Conservation (phyloP, 2,113 vertebrate genomes). For the Gnathonemus echidnorhynchus region DNA sequence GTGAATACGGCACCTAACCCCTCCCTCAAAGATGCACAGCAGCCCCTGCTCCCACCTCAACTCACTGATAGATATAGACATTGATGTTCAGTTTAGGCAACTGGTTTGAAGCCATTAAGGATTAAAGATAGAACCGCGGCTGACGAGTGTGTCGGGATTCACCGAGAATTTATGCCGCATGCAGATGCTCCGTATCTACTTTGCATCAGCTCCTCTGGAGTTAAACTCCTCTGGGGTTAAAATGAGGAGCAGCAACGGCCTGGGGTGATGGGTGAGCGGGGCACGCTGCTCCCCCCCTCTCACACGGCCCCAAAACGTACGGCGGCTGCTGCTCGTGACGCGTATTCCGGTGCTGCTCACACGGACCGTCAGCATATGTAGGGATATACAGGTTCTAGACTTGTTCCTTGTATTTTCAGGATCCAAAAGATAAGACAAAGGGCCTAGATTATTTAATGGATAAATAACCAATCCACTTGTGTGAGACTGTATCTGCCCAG, state of each 20-base stretch:
- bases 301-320: background rate
- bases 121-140: background rate
- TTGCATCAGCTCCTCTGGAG: background rate
- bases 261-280: background rate
- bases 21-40: background rate
- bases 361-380: background rate
- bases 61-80: background rate
- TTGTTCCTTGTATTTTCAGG: background rate
- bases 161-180: background rate
- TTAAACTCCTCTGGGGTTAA: background rate
- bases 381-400: background rate
- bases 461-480: background rate
- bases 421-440: background rate
- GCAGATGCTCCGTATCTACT: background rate
- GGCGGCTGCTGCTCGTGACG: background rate
- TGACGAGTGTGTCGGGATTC: background rate
- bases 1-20: background rate
- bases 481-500: background rate
- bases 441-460: background rate
- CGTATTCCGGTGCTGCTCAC: background rate
- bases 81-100: background rate
- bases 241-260: background rate
- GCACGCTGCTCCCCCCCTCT: background rate
- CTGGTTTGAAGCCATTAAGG: background rate
- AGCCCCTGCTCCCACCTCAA: background rate